Conservation (phyloP, 2,797 vertebrate genomes). For the Vespertilio murinus region DNA sequence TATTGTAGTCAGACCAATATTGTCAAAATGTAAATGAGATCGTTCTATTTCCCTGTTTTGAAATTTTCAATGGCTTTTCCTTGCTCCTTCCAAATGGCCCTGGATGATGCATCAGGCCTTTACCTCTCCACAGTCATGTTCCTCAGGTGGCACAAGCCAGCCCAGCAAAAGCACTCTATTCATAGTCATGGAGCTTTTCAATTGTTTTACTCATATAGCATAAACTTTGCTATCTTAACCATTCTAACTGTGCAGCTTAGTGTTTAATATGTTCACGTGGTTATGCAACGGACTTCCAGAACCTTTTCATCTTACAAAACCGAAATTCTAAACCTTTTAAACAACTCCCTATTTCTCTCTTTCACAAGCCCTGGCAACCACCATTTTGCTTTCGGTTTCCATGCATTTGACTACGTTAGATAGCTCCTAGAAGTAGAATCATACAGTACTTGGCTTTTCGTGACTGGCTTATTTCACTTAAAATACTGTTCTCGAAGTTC, state of each 20-base stretch:
- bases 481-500: background rate
- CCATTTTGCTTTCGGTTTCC: background rate
- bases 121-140: background rate
- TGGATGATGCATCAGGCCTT: background rate
- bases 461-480: background rate
- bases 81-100: background rate
- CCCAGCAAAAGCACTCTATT: background rate
- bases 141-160: background rate
- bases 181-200: background rate
- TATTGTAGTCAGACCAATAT: background rate
- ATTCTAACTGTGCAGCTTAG: background rate
- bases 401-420: background rate
- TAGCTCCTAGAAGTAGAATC: background rate
- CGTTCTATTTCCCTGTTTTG: background rate
- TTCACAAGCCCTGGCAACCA: background rate
- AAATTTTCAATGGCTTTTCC: background rate
- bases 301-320: background rate
- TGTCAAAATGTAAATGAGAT: background rate
- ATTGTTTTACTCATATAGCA: background rate
- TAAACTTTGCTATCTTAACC: background rate
- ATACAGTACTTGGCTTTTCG: background rate
- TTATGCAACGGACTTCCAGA: background rate
- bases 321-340: background rate
- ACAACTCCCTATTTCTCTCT: background rate
- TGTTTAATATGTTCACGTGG: background rate